A percentile compares a stretch with the other conserved stretches of the same genome.
These are phyloP conservation scores for Trogon surrucura DNA, from an alignment of 2,113 vertebrate species.

Conservation along the genomic window DNA sequence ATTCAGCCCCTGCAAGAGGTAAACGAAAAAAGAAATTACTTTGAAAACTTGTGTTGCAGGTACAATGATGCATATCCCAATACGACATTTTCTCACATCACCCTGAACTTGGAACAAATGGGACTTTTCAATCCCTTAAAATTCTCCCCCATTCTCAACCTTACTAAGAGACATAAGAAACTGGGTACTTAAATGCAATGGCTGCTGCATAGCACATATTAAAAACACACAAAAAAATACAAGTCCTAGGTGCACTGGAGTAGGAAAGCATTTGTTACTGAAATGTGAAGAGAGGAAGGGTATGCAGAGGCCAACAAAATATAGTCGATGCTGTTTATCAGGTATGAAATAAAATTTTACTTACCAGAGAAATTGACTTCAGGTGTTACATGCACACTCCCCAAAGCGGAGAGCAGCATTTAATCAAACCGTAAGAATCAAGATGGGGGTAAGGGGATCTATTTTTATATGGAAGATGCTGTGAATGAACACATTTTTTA, in stretches of 20 bases:
- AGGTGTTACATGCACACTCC: background rate
- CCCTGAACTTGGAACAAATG: background rate
- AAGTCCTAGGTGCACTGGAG: background rate
- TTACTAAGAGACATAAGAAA: background rate
- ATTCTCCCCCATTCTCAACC: background rate
- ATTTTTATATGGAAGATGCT: background rate
- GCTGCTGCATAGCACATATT: background rate
- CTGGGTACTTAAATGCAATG: background rate
- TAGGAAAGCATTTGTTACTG: background rate
- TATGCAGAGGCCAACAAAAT: background rate
- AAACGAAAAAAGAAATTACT: constrained; percentile 77
- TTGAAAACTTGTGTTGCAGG: constrained; percentile 16
- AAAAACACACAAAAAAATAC: background rate
- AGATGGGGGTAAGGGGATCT: background rate
- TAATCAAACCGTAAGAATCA: fast-evolving
- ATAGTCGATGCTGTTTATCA: background rate
- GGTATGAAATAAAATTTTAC: constrained; percentile 46
- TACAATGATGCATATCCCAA: background rate
- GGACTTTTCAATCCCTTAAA: background rate
- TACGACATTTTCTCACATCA: background rate
- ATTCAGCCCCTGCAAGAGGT: constrained; percentile 80
- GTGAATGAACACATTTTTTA: background rate
- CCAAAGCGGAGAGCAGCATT: constrained; percentile 12
- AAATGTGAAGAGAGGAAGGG: background rate
- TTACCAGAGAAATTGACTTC: constrained; percentile 58